phyloP scores from a whole-genome alignment of 2,888 invertebrate genomes.

The Petrolisthes cinctipes region DNA sequence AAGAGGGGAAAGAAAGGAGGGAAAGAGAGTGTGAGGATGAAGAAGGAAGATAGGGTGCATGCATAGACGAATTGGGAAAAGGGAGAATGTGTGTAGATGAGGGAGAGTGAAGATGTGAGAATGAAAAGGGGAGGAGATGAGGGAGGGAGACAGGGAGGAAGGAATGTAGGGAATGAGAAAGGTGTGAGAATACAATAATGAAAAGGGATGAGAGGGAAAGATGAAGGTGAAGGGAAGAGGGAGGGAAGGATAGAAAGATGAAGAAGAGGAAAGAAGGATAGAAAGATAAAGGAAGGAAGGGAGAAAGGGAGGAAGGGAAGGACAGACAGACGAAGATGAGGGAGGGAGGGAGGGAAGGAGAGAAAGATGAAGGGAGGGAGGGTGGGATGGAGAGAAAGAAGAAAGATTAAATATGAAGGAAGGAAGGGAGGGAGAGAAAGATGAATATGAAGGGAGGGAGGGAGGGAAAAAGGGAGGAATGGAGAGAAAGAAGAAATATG shows the following conservation, averaged over 20 bases:
- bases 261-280: not conserved
- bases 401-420: not conserved
- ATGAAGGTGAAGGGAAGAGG: not conserved
- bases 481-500: not conserved
- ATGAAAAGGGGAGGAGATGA: not conserved
- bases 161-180: not conserved
- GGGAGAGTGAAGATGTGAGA: not conserved
- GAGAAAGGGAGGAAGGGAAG: not conserved
- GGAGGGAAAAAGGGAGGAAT: not conserved
- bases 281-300: not conserved
- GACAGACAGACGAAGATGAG: not conserved
- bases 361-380: not conserved
- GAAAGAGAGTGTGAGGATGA: not conserved
- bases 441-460: not conserved
- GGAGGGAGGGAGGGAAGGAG: not conserved
- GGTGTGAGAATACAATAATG: not conserved
- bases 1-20: not conserved
- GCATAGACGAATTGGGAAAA: not conserved
- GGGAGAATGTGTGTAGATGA: not conserved
- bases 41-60: not conserved
- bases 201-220: too few relatives aligned
- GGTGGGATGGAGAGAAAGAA: not conserved
- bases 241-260: not conserved
- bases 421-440: not conserved
- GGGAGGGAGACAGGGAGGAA: not conserved